Percentiles rank a stretch among this genome's conserved stretches.
Evolutionary conservation across 2,113 vertebrate species (phyloP).

Genomic region (Phyllopteryx taeniolatus): DNA sequence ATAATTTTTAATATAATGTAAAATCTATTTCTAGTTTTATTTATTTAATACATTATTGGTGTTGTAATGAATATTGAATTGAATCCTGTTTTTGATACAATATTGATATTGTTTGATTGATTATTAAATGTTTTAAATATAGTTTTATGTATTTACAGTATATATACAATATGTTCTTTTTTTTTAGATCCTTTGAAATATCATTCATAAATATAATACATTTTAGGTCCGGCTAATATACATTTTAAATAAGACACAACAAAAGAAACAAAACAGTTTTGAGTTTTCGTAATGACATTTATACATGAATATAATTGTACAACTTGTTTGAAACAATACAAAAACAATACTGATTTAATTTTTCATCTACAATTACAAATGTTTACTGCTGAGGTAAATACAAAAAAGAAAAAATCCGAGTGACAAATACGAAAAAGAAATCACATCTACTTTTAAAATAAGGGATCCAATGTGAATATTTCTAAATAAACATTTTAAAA

Average conservation of each 20-base stretch:
- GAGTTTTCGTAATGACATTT: neutral
- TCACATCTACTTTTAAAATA: slow-evolving; percentile 12
- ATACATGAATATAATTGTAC: slow-evolving; percentile 3
- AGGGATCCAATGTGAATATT: slow-evolving; percentile 23
- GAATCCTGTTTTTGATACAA: too few relatives aligned
- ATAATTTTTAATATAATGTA: too few relatives aligned
- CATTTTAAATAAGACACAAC: neutral
- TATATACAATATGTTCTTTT: too few relatives aligned
- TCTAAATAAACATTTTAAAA: slow-evolving; percentile 28
- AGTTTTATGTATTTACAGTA: neutral
- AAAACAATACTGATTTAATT: neutral
- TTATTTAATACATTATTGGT: too few relatives aligned
- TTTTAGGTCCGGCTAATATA: neutral
- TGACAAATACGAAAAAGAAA: neutral
- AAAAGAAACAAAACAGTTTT: neutral
- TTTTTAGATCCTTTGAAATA: too few relatives aligned
- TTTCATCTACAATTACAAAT: slow-evolving; percentile 8
- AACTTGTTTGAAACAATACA: slow-evolving; percentile 15
- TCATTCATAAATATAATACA: neutral
- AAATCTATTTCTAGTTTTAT: too few relatives aligned
- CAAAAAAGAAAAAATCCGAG: neutral
- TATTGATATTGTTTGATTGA: too few relatives aligned
- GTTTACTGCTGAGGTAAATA: slow-evolving; percentile 6
- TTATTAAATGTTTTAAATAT: too few relatives aligned
- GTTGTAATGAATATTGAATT: too few relatives aligned